Base-by-base conservation (phyloP, 2,797 vertebrate species). In the Enteromius anoplus region DNA sequence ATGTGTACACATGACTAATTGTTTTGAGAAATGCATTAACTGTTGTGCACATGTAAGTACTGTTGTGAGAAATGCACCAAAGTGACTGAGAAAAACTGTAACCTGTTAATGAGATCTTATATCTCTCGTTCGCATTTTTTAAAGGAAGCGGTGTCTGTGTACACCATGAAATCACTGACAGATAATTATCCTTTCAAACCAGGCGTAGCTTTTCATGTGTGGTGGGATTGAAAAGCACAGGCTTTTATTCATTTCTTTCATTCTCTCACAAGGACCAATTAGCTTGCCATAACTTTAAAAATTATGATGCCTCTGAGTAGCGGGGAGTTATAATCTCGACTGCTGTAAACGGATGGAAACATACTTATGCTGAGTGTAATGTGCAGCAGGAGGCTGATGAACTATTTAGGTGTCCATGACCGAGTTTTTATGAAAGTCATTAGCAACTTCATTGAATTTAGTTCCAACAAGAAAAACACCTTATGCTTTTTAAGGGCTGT, bases 201-300 rank as follows among this genome's bases (percentile, higher is more conserved):
- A 62, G 3, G 26, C 19, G 7, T 58, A n/a, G 11, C 81, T 75
- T 82, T 82, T 82, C 32, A 55, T 75, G 60, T 42, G 62, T 68
- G 72, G 68, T 55, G 60, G 80, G 70, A 75, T 51, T 69, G 72
- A 77, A 77, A 81, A 83, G 65, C 12, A 9, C 5, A 37, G 21
- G 51, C 66, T 83, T 83, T 69, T 77, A 69, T 70, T 37, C 0
- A 0, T 32, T 45, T 51, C 37, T 53, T 77, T 70, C 65, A 62
- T 69, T 78, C 40, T 78, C 49, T 76, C 73, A 70, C 37, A 83
- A 70, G 42, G 51, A 83, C 65, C 75, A 83, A 83, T 83, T 83
- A 78, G 42, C 40, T 37, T 83, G 53, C 75, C 40, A 62, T 78
- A 60, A 83, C 53, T 83, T 58, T 60, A 62, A 58, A 75, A 71